Evolutionary conservation across 2,113 vertebrate species (phyloP).

Genomic region (Choloepus hoffmanni): DNA sequence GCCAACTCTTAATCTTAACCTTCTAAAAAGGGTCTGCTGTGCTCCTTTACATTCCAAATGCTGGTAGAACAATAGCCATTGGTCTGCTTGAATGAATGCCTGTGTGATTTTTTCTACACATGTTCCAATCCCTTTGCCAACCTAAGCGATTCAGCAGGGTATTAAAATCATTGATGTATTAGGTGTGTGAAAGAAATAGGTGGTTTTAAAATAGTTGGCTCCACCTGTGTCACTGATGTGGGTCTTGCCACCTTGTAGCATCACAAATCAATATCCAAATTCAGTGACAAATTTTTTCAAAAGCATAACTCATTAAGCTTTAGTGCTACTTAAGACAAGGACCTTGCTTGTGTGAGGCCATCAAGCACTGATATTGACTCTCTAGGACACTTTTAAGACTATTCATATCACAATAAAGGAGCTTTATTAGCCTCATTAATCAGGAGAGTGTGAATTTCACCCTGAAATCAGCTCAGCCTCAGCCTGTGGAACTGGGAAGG

Average conservation of each 20-base stretch:
- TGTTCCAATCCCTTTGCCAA: constrained; percentile 5
- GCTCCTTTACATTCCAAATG: not conserved
- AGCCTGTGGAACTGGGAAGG: constrained; percentile 80
- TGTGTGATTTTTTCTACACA: not conserved
- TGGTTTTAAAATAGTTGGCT: constrained; percentile 78
- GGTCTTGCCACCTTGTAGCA: constrained; percentile 76
- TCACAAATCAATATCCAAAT: constrained; percentile 80
- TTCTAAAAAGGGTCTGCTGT: not conserved
- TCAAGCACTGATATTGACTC: constrained; percentile 88
- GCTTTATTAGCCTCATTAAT: constrained; percentile 88
- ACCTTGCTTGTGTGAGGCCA: constrained; percentile 84
- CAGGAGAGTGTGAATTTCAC: constrained; percentile 83
- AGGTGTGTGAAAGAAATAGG: constrained; percentile 67
- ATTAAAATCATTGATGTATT: constrained; percentile 73
- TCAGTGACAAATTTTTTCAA: constrained; percentile 80
- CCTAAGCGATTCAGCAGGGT: constrained; percentile 30
- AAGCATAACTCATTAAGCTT: constrained; percentile 83
- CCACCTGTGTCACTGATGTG: constrained; percentile 63
- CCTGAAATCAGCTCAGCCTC: constrained; percentile 85
- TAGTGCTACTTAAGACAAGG: constrained; percentile 82
- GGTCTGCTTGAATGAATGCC: not conserved
- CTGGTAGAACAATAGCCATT: not conserved
- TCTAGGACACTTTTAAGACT: constrained; percentile 86
- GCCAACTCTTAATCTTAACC: not conserved
- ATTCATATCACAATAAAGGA: constrained; percentile 89